phyloP scores from a whole-genome alignment of 2,113 vertebrate genomes.

The Percina caprodes region DNA sequence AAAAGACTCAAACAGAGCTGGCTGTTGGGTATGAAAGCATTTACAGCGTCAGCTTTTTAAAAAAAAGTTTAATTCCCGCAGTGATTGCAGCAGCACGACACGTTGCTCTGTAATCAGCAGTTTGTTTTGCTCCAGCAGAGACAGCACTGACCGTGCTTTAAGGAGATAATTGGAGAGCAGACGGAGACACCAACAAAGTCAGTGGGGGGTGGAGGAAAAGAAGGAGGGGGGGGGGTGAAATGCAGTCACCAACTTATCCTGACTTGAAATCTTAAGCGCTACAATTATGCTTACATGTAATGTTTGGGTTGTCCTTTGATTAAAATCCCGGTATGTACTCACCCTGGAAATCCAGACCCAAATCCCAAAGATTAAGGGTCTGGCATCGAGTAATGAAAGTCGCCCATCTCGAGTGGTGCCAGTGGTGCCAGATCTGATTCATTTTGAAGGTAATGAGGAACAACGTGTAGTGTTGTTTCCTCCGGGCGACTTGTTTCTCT shows the following conservation, averaged over 20 bases:
- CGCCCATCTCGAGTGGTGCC: too few relatives aligned
- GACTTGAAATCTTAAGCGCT: neutral
- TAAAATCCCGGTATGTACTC: neutral
- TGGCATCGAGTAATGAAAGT: too few relatives aligned
- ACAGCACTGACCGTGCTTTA: constrained; percentile 48
- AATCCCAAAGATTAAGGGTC: too few relatives aligned
- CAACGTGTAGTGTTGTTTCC: neutral
- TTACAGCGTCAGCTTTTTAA: constrained; percentile 34
- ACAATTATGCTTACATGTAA: neutral
- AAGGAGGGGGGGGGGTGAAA: neutral
- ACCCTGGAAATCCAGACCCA: too few relatives aligned
- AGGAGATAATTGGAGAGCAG: constrained; percentile 63
- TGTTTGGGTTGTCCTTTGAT: neutral
- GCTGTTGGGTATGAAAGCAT: constrained; percentile 7
- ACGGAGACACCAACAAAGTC: constrained; percentile 29
- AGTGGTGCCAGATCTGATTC: neutral
- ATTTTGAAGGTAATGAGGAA: too few relatives aligned
- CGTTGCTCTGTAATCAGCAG: constrained; percentile 56
- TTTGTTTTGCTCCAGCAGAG: constrained; percentile 52
- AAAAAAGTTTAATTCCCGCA: constrained; percentile 57
- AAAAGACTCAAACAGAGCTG: neutral
- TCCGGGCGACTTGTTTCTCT: neutral
- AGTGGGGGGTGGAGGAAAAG: constrained; percentile 9
- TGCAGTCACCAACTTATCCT: constrained; percentile 1
- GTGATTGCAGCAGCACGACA: constrained; percentile 48